These are phyloP conservation scores for Phengaris arion DNA, from an alignment of 2,888 invertebrate species.

Conservation along the genomic window DNA sequence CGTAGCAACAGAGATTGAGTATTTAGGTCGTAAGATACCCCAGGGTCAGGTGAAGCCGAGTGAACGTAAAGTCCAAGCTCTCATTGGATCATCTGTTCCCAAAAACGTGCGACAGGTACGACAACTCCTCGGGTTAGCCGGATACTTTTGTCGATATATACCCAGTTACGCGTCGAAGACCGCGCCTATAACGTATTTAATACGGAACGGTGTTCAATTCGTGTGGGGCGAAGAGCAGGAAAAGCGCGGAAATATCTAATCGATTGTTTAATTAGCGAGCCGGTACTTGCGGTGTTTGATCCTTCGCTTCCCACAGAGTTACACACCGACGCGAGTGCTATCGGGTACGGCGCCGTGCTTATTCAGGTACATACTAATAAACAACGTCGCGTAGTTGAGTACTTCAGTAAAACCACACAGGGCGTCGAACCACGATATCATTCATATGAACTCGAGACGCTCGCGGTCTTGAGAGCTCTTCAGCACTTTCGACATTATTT, in stretches of 20 bases:
- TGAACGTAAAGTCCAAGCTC: not conserved
- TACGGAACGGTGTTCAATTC: not conserved
- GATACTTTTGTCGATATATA: slow-evolving; percentile 30
- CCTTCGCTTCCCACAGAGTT: no score
- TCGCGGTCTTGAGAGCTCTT: no score
- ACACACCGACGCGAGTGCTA: no score
- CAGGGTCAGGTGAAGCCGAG: no score
- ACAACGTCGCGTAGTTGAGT: no score
- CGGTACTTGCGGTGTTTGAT: no score
- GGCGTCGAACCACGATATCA: no score
- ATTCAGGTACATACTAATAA: no score
- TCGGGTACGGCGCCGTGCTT: no score
- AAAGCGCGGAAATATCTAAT: not conserved
- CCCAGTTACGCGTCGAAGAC: not conserved
- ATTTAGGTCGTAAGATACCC: not conserved
- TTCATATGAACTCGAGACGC: no score
- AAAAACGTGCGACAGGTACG: slow-evolving; percentile 13
- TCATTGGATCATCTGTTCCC: not conserved
- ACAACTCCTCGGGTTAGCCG: slow-evolving; percentile 20
- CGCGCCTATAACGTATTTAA: not conserved
- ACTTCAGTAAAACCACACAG: no score
- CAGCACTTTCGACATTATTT: no score
- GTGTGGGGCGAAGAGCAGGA: not conserved
- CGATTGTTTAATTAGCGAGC: not conserved
- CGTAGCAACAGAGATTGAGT: not conserved